Percentiles rank a stretch among this genome's conserved stretches.
Conservation (phyloP, 2,888 invertebrate species). For the Pollenia labialis region DNA sequence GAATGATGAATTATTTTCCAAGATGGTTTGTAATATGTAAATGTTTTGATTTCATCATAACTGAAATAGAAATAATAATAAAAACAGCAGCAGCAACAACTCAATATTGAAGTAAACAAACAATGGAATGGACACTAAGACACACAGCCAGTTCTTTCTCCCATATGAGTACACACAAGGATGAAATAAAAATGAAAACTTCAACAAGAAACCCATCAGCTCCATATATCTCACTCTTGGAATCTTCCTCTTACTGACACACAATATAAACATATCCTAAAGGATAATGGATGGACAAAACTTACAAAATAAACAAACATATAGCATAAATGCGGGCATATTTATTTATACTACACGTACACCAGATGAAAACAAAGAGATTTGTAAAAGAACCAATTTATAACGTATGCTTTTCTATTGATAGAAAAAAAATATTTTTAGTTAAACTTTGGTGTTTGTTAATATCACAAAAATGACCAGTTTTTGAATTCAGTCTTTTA, state of each 20-base stretch:
- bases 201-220: constrained; percentile 12
- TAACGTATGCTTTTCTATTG: background rate
- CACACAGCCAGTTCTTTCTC: constrained; percentile 12
- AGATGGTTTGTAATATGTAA: constrained; percentile 71
- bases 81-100: constrained; percentile 49
- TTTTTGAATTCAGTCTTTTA: constrained; percentile 1
- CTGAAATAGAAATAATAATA: constrained; percentile 65
- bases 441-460: too few relatives aligned
- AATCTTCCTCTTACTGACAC: constrained; percentile 6
- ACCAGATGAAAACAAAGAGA: background rate
- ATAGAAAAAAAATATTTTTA: too few relatives aligned
- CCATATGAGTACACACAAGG: constrained; percentile 11
- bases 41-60: constrained; percentile 77
- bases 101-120: constrained; percentile 55
- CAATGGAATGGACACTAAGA: constrained; percentile 60
- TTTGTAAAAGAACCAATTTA: background rate
- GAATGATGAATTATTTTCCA: constrained; percentile 69
- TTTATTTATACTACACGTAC: background rate
- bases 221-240: background rate
- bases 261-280: constrained; percentile 80
- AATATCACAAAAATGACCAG: background rate
- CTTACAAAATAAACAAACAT: constrained; percentile 54
- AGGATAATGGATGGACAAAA: constrained; percentile 81
- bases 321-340: constrained; percentile 13
- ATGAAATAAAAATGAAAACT: constrained; percentile 70